Conservation (phyloP, 1,140 invertebrate genomes). For the Caerostris extrusa region DNA sequence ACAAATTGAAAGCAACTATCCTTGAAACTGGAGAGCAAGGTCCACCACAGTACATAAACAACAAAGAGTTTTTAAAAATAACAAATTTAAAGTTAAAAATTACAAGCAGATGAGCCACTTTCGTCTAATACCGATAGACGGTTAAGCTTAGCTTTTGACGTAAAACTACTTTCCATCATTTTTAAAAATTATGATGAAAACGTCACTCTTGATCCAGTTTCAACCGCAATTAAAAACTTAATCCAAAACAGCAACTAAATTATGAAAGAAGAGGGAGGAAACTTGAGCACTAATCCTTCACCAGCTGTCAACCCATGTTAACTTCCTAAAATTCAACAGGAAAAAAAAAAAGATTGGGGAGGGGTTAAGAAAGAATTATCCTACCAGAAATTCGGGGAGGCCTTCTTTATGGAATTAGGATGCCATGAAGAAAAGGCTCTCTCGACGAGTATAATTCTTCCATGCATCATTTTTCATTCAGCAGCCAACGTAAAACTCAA, state of each 20-base stretch:
- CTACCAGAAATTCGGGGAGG: not conserved
- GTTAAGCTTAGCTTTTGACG: no score
- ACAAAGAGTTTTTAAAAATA: no score
- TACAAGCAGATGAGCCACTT: no score
- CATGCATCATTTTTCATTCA: not conserved
- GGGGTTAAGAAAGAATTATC: not conserved
- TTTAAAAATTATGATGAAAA: no score
- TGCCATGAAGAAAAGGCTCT: not conserved
- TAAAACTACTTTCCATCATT: no score
- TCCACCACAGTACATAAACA: no score
- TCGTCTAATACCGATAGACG: no score
- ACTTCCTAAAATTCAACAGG: not conserved
- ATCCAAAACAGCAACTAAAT: not conserved
- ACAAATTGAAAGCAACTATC: no score
- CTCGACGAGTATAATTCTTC: conserved; percentile 11
- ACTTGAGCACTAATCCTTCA: not conserved
- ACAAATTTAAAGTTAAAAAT: no score
- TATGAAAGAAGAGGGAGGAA: not conserved
- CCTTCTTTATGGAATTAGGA: conserved; percentile 25
- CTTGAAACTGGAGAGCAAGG: no score
- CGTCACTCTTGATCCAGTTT: no score
- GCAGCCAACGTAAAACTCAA: conserved; percentile 32
- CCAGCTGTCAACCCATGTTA: not conserved
- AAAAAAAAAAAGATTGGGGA: not conserved
- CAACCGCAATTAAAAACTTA: not conserved